Base-by-base conservation (phyloP, 2,888 invertebrate species). In the Eupithecia vulgata region DNA sequence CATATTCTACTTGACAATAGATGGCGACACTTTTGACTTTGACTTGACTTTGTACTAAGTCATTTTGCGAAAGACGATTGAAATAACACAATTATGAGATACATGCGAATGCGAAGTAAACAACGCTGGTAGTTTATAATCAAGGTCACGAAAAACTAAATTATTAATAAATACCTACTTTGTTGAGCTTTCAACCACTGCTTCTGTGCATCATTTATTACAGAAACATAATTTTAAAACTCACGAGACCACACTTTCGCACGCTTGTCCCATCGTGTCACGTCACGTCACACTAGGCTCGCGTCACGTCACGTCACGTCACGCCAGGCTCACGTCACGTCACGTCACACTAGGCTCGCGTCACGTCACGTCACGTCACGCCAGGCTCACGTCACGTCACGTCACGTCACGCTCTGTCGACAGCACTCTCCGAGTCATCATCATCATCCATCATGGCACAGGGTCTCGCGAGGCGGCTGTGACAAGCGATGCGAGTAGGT, bases 311-410 rank as follows among this genome's bases (percentile, higher is more conserved):
- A 57, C 57, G 13, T 57, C 57, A 25, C 57, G 25, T 25, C 57
- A 25, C 57, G 57, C 57, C n/a, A n/a, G n/a, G n/a, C n/a, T n/a
- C n/a, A 48, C 48, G 52, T 52, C 52, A 25, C 57, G 25, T 57
- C 57, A 57, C 57, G 13, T 57, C 57, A 25, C 57, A n/a, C n/a
- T n/a, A n/a, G n/a, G n/a, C n/a, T n/a, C n/a, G 21, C 52, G 57
- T 25, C 57, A 25, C 57, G 57, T 25, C 57, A 5, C 52, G 52
- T 52, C 52, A 52, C 52, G 52, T 21, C 48, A 8, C 48, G 48
- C 48, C n/a, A n/a, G n/a, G n/a, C n/a, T n/a, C n/a, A 48, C 48
- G 52, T 52, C 52, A 25, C 57, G 25, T 57, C 57, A 57, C 57
- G 13, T 57, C 57, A 25, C 57, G 25, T 25, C 57, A 25, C 57